Base-by-base conservation (phyloP, 1,140 invertebrate genomes). In the Drosophila tani region DNA sequence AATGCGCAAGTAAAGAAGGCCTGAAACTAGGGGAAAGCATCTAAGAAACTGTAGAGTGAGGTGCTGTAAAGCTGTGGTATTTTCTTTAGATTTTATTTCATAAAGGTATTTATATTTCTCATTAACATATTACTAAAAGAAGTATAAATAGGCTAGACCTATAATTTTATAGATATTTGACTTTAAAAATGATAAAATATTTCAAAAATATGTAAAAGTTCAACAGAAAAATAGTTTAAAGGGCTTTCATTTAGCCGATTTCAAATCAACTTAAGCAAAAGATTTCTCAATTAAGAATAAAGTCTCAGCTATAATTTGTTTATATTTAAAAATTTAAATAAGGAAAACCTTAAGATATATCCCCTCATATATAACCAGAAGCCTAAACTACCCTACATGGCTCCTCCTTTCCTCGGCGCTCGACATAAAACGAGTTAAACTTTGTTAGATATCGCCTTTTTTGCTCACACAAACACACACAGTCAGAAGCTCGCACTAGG, bases 381-480 rank as follows among this genome's bases (percentile, higher is more conserved):
- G 5, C 14, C 53, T 9, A 2, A 1, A 40, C 21, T 41, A 57
- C n/a, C 55, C 35, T n/a, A 9, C 11, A n/a, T 21, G 5, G 5
- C n/a, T 17, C 2, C 1, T 24, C 14, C n/a, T 73, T 17, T 64
- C 19, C 24, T 47, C 75, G 65, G 65, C 60, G 53, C 43, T 59
- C 46, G 59, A 75, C 74, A 84, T 85, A 81, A 86, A 86, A 85
- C 82, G 83, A 87, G 71, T 82, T 82, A 82, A 86, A 87, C 80
- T 87, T 87, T 86, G 83, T 86, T 80, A 86, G 83, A 87, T 86
- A 86, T 86, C 76, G 63, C 70, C 70, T 86, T 82, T 86, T 85
- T 85, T 82, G 53, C 53, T n/a, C 53, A 21, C 11, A 40, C 32
- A 40, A 64, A 45, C 53, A 69, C 51, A 63, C 66, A 60, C 63